A percentile compares a stretch with the other conserved stretches of the same genome.
These are phyloP conservation scores for Catalaphyllia jardinei DNA, from an alignment of 64 coral and sea anemone species.

Conservation along the genomic window DNA sequence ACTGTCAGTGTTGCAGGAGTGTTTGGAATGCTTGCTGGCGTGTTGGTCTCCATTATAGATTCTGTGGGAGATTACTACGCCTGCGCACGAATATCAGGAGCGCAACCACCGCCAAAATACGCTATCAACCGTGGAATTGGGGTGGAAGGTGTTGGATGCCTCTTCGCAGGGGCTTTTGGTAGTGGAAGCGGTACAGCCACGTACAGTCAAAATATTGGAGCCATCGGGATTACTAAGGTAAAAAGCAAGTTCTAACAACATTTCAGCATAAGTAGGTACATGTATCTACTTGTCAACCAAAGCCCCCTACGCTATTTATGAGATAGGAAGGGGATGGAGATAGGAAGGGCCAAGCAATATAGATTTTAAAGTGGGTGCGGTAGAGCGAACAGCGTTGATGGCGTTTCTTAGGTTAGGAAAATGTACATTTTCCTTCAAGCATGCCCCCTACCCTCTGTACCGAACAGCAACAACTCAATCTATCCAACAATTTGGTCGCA, in stretches of 20 bases:
- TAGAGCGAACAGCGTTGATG: too few species aligned
- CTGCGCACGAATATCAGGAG: conserved; percentile 62
- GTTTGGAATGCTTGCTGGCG: conserved; percentile 70
- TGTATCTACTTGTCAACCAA: neutral
- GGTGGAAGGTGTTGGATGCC: conserved; percentile 54
- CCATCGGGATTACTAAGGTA: conserved; percentile 21
- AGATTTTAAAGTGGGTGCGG: too few species aligned
- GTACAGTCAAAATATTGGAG: conserved; percentile 52
- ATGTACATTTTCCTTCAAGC: too few species aligned
- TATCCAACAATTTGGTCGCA: neutral
- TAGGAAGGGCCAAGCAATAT: too few species aligned
- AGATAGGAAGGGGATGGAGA: neutral
- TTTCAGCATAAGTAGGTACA: too few species aligned
- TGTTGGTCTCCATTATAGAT: conserved; percentile 62
- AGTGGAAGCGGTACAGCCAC: conserved; percentile 53
- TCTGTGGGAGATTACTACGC: conserved; percentile 76
- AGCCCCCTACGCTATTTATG: neutral
- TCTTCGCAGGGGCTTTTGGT: conserved; percentile 44
- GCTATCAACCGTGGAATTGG: conserved; percentile 64
- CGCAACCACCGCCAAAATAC: conserved; percentile 60
- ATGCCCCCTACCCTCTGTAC: too few species aligned
- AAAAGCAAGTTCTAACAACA: neutral
- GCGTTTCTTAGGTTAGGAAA: too few species aligned
- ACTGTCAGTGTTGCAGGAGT: conserved; percentile 56
- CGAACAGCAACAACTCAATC: too few species aligned